phyloP scores from a whole-genome alignment of 2,888 invertebrate genomes.

The Drosophila picticornis region DNA sequence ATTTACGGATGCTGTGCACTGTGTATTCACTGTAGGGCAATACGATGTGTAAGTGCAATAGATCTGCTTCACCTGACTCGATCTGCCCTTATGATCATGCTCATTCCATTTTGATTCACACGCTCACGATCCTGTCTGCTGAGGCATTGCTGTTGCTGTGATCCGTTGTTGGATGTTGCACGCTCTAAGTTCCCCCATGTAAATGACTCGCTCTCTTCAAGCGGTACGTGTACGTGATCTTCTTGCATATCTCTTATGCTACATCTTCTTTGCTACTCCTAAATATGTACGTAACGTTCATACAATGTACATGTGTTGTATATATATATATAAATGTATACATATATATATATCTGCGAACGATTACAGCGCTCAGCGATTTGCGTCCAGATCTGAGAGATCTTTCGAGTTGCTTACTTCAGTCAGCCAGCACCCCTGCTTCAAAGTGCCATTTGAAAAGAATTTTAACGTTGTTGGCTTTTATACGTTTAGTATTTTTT shows the following conservation, averaged over 20 bases:
- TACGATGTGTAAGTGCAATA: background rate
- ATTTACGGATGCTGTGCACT: background rate
- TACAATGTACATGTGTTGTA: background rate
- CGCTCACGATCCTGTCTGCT: slow-evolving; percentile 72
- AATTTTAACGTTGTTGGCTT: slow-evolving; percentile 73
- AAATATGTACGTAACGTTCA: background rate
- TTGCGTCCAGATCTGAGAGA: slow-evolving; percentile 64
- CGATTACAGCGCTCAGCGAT: slow-evolving; percentile 71
- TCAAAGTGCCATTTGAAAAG: slow-evolving; percentile 76
- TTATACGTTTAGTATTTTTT: slow-evolving; percentile 28
- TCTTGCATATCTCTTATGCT: slow-evolving; percentile 68
- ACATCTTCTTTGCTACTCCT: slow-evolving; percentile 61
- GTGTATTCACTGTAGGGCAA: background rate
- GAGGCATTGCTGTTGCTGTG: slow-evolving; percentile 25
- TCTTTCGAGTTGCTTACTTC: slow-evolving; percentile 66
- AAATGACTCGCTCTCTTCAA: slow-evolving; percentile 79
- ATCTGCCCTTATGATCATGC: background rate
- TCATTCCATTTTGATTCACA: slow-evolving; percentile 57
- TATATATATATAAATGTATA: background rate
- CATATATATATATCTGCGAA: slow-evolving; percentile 43
- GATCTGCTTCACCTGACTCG: slow-evolving; percentile 17
- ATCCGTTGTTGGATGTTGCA: slow-evolving; percentile 60
- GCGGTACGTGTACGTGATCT: slow-evolving; percentile 72
- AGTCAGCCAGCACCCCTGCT: slow-evolving; percentile 31
- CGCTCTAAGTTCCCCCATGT: slow-evolving; percentile 67